phyloP scores from a whole-genome alignment of 2,797 vertebrate species.

The Cyprinella venusta region DNA sequence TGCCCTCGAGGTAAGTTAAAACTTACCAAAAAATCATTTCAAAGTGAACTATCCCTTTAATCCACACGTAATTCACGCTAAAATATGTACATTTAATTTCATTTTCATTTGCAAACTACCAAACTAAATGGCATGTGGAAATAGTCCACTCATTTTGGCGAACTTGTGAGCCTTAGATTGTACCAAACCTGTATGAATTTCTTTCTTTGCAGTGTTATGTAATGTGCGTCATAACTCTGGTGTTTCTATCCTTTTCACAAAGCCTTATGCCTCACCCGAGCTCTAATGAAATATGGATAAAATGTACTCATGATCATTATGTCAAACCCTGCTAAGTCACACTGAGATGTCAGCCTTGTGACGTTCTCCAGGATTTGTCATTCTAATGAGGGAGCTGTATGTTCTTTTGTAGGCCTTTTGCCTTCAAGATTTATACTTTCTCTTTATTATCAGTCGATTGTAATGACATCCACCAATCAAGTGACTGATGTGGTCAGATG shows the following conservation, averaged over 20 bases:
- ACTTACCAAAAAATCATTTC: no score
- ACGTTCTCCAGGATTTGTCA: constrained; percentile 51
- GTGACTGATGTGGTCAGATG: not conserved
- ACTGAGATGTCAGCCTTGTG: constrained; percentile 59
- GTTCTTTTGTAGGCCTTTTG: not conserved
- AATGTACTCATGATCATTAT: constrained; percentile 58
- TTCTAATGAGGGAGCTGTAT: constrained; percentile 23
- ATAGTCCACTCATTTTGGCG: not conserved
- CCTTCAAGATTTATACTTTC: not conserved
- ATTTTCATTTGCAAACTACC: no score
- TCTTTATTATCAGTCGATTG: not conserved
- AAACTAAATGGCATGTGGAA: no score
- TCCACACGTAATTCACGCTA: no score
- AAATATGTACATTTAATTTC: no score
- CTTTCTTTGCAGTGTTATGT: not conserved
- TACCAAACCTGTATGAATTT: no score
- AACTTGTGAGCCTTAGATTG: not conserved
- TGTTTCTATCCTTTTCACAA: constrained; percentile 14
- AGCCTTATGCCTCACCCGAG: constrained; percentile 24
- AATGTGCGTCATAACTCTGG: not conserved
- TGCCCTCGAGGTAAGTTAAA: no score
- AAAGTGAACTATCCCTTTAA: no score
- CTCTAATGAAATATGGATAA: constrained; percentile 36
- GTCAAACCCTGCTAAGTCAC: constrained; percentile 61
- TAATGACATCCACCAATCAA: not conserved